A percentile compares a stretch with the other conserved stretches of the same genome.
Conservation (phyloP, 2,113 vertebrate species). For the Sminthopsis crassicaudata region DNA sequence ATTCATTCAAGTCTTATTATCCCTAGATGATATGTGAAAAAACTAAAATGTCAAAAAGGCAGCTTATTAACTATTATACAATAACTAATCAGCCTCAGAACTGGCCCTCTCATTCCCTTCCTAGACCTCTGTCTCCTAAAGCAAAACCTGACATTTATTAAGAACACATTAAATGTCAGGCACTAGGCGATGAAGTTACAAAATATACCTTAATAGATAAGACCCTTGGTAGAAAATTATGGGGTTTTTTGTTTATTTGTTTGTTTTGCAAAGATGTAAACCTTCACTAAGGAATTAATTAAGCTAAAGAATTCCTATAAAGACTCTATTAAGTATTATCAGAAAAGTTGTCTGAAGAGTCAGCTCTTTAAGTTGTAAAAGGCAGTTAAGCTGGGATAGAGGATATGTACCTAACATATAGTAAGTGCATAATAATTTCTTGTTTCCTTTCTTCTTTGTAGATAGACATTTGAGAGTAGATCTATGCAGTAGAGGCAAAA, state of each 20-base stretch:
- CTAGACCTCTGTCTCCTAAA: neutral
- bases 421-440: neutral
- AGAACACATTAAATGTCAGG: neutral
- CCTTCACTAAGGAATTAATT: neutral
- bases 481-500: neutral
- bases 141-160: neutral
- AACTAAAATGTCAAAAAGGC: neutral
- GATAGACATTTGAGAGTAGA: neutral
- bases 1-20: neutral
- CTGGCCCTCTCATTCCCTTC: neutral
- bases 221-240: neutral
- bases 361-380: neutral
- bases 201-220: neutral
- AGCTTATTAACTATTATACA: neutral
- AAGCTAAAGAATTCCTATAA: neutral
- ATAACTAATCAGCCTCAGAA: neutral
- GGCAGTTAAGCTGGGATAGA: neutral
- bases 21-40: neutral
- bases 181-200: neutral
- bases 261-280: neutral
- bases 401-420: neutral
- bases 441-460: neutral
- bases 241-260: neutral
- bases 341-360: neutral
- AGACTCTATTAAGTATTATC: neutral